Conservation (phyloP, 1,140 invertebrate genomes). For the Gryllus bimaculatus region DNA sequence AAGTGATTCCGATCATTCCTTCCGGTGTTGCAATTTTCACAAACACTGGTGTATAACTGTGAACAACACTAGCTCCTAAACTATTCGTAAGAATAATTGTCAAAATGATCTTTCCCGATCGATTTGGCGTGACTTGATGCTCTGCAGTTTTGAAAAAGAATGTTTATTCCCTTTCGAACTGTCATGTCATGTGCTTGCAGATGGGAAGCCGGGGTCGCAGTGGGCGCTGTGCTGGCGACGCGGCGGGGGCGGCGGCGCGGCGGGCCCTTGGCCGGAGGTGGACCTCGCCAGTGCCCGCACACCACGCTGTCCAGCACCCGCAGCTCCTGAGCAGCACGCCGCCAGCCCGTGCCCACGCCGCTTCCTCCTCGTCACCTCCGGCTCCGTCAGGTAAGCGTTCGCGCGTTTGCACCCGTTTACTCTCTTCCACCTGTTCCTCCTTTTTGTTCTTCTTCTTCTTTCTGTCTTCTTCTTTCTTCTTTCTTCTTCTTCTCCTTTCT, state of each 20-base stretch:
- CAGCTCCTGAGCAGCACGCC: conserved; percentile 47
- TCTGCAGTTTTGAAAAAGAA: not conserved
- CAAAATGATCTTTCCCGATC: too few relatives aligned
- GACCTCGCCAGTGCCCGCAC: conserved; percentile 55
- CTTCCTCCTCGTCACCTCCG: conserved; percentile 59
- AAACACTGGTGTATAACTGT: too few relatives aligned
- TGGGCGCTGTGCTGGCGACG: conserved; percentile 30
- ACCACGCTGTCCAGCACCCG: conserved; percentile 51
- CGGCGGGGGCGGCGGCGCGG: conserved; percentile 29
- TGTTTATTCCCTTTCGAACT: not conserved
- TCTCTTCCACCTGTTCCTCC: not conserved
- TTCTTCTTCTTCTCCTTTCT: not conserved
- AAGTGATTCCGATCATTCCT: too few relatives aligned
- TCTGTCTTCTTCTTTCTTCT: not conserved
- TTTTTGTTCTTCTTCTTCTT: not conserved
- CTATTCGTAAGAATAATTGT: too few relatives aligned
- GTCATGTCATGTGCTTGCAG: not conserved
- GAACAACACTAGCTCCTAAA: too few relatives aligned
- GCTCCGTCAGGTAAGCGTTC: conserved; percentile 49
- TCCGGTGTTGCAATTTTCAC: too few relatives aligned
- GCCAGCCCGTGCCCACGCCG: conserved; percentile 58
- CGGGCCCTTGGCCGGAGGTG: conserved; percentile 40
- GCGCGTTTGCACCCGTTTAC: not conserved
- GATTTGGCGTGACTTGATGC: too few relatives aligned
- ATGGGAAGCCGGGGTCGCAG: not conserved